A percentile compares a stretch with the other conserved stretches of the same genome.
These are phyloP conservation scores for Ellobius talpinus DNA, from an alignment of 2,113 vertebrate species.

Conservation along the genomic window DNA sequence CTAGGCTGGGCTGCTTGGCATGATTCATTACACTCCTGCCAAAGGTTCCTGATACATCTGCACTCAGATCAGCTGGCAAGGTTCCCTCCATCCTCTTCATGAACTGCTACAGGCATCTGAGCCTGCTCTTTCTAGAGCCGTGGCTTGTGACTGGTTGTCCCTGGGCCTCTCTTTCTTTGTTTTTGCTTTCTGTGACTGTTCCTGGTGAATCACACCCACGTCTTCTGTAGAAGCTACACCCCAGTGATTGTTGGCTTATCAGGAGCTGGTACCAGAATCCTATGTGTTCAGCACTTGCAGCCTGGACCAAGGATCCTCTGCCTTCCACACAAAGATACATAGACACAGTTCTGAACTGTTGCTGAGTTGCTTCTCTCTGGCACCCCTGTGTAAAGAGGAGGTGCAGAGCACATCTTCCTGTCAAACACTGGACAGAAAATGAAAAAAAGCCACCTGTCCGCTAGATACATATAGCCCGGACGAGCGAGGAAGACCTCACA, in stretches of 20 bases:
- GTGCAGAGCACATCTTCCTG: background rate
- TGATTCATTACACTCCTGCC: background rate
- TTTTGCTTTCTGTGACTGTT: conserved; percentile 15
- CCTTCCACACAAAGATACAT: background rate
- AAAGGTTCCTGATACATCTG: background rate
- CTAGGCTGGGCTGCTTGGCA: background rate
- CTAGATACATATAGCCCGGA: background rate
- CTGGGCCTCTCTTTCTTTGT: conserved; percentile 45
- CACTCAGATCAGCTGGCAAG: background rate
- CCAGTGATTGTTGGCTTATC: background rate
- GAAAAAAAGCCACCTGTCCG: background rate
- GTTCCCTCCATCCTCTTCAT: background rate
- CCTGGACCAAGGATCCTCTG: background rate
- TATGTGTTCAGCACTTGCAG: background rate
- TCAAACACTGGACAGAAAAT: background rate
- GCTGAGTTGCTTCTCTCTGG: background rate
- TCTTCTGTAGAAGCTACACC: background rate
- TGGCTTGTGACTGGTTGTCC: conserved; percentile 70
- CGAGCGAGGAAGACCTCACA: background rate
- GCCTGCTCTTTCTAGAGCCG: conserved; percentile 64
- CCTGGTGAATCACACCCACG: background rate
- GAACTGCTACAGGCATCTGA: conserved; percentile 58
- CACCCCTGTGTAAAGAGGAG: conserved; percentile 21
- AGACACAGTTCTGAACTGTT: background rate
- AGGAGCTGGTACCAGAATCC: background rate